phyloP scores from a whole-genome alignment of 2,113 vertebrate species.

The Atherinomorus stipes region DNA sequence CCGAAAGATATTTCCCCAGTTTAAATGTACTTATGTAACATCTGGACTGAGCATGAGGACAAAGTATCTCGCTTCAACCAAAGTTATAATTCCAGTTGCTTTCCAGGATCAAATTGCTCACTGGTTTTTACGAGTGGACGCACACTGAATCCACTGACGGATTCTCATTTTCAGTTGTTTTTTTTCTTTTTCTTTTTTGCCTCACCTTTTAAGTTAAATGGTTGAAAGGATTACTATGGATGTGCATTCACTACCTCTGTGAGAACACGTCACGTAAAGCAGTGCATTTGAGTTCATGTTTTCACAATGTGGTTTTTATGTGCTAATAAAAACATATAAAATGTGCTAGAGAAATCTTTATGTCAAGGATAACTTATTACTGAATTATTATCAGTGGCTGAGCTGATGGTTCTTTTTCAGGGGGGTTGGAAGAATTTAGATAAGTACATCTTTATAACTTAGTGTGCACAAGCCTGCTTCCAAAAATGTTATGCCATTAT shows the following conservation, averaged over 20 bases:
- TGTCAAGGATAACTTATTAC: neutral
- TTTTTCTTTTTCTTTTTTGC: conserved; percentile 9
- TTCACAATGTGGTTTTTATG: conserved; percentile 30
- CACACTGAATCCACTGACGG: neutral
- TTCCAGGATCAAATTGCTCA: neutral
- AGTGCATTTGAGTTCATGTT: conserved; percentile 46
- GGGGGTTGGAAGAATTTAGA: neutral
- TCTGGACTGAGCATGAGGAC: too few species aligned
- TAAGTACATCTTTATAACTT: too few species aligned
- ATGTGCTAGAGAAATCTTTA: neutral
- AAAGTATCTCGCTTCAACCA: too few species aligned
- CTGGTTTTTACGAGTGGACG: neutral
- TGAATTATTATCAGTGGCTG: neutral
- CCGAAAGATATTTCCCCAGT: too few species aligned
- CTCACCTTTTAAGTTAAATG: conserved; percentile 2
- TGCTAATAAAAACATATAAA: conserved; percentile 28
- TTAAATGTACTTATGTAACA: too few species aligned
- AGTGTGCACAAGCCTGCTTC: too few species aligned
- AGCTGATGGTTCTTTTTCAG: neutral
- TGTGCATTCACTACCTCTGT: conserved; percentile 53
- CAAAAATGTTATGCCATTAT: neutral
- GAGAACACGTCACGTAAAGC: conserved; percentile 41
- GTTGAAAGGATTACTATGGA: conserved; percentile 9
- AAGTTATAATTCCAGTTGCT: too few species aligned
- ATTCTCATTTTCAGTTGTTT: too few species aligned